Conservation (phyloP, 1,140 invertebrate genomes). For the Calosoma granatense region DNA sequence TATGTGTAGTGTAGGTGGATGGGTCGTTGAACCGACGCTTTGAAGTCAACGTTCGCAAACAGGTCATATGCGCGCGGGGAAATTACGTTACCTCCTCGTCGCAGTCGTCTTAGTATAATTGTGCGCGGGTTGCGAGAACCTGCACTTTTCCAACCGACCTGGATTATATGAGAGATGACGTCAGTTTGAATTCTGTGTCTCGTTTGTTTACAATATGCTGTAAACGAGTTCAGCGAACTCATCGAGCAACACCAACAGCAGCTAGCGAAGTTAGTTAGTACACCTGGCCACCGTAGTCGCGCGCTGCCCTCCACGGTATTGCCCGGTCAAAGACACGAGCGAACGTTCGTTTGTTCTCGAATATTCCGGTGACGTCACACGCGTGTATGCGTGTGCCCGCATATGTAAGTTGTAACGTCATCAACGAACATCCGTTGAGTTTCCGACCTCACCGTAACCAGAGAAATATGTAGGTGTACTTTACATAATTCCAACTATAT, state of each 20-base stretch:
- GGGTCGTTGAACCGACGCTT: constrained; percentile 35
- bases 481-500: too few species aligned
- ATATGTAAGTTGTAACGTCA: too few species aligned
- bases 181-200: background rate
- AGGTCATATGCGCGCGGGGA: background rate
- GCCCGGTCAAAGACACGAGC: constrained; percentile 35
- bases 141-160: background rate
- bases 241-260: too few species aligned
- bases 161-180: constrained; percentile 2
- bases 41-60: constrained; percentile 31
- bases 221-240: constrained; percentile 2
- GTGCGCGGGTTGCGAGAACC: background rate
- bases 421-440: too few species aligned
- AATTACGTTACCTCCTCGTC: background rate
- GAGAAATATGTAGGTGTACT: too few species aligned
- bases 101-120: too few species aligned
- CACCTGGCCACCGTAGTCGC: constrained; percentile 26
- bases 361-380: constrained; percentile 33
- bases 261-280: too few species aligned
- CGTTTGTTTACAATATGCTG: background rate
- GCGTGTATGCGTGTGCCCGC: constrained; percentile 37
- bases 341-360: constrained; percentile 34
- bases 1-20: constrained; percentile 19
- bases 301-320: constrained; percentile 37
- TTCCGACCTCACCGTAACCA: too few species aligned